These are phyloP conservation scores for Hyaena hyaena DNA, from an alignment of 2,113 vertebrate genomes.

Conservation along the genomic window DNA sequence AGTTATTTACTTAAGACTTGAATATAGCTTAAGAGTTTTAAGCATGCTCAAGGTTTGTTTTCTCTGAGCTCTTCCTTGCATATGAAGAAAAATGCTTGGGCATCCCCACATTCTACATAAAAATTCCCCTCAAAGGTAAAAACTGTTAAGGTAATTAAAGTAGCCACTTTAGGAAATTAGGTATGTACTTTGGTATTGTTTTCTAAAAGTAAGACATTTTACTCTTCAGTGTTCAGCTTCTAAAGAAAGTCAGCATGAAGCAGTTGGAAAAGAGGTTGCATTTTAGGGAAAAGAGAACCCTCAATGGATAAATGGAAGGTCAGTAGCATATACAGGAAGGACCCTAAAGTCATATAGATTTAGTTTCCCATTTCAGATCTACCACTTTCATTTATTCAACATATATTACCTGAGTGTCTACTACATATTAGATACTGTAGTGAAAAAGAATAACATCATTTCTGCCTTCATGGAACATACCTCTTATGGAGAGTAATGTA, in stretches of 20 bases:
- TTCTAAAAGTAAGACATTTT: constrained; percentile 35
- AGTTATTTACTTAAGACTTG: constrained; percentile 62
- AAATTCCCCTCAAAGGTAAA: not conserved
- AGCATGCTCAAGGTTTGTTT: constrained; percentile 40
- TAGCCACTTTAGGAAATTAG: constrained; percentile 24
- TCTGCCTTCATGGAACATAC: not conserved
- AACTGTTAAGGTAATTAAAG: not conserved
- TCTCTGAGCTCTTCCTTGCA: constrained; percentile 43
- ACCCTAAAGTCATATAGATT: not conserved
- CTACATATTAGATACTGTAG: not conserved
- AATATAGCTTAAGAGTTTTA: constrained; percentile 56
- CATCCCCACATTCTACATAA: not conserved
- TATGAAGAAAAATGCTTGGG: not conserved
- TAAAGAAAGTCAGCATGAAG: not conserved
- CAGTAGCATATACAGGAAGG: not conserved
- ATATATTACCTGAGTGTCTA: not conserved
- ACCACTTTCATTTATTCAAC: not conserved
- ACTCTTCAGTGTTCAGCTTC: not conserved
- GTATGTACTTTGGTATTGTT: not conserved
- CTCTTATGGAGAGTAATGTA: not conserved
- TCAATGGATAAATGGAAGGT: not conserved
- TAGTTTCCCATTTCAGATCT: not conserved
- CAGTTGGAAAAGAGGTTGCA: not conserved
- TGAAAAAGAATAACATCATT: not conserved
- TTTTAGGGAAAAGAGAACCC: not conserved